Base-by-base conservation (phyloP, 2,888 invertebrate species). In the Lepidochrysops patricia region DNA sequence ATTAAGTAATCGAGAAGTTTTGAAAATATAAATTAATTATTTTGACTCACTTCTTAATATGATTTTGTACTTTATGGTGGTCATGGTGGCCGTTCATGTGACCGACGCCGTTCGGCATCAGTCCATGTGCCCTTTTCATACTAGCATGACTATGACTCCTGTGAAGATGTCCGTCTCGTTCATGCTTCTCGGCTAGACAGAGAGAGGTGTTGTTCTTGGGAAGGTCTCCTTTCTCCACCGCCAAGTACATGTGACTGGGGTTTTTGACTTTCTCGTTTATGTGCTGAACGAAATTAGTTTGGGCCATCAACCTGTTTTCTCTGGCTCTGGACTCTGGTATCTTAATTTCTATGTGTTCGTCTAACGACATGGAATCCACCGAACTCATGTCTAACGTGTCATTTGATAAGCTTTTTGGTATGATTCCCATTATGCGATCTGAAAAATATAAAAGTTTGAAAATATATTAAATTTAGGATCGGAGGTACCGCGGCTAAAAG, bases 341-440 rank as follows among this genome's bases (percentile, higher is more conserved):
- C 66, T 90, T 90, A 69, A 91, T 91, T 69, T 91, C 91, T 34
- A 92, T 91, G 70, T 92, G 92, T 62, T 91, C 91, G 67, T 90
- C 90, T 61, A 88, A 72, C 0, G 92, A 92, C 72, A 92, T 90
- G 59, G 92, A 92, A 67, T 92, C 92, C 57, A 92, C 89, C 50
- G 92, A 93, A 68, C 92, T 92, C 62, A 89, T 72, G 68, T 90
- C 90, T 58, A 92, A 76, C 3, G 92, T 93, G 68, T 92, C 92
- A 68, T 92, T 92, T 66, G 91, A 91, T 75, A 90, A 85, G 9
- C 86, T 81, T 68, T 89, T 89, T 64, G 89, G 90, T 69, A 89
- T 89, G 61, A 86, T 85, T 64, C 89, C 89, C 61, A 89, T 72
- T 79, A 89, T 81, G 63, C 88, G 87, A 75, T 89, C 89, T 89